These are phyloP conservation scores for Bugulina stolonifera DNA, from an alignment of 2,888 invertebrate genomes.

Conservation along the genomic window DNA sequence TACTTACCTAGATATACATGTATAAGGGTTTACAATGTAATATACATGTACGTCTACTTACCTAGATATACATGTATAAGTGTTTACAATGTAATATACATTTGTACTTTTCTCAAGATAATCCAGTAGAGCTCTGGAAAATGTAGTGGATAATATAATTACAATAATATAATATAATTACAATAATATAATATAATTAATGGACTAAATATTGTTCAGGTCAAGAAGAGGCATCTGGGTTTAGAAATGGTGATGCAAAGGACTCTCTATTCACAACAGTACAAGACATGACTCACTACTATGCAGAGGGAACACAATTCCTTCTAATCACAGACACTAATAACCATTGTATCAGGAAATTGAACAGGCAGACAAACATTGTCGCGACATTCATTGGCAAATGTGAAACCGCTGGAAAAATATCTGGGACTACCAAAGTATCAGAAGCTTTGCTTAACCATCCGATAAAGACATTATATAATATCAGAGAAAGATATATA, in stretches of 20 bases:
- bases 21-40: too few species aligned
- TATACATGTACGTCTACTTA: too few species aligned
- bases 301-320: not conserved
- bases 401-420: not conserved
- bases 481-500: not conserved
- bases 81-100: too few species aligned
- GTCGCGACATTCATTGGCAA: not conserved
- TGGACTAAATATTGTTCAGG: too few species aligned
- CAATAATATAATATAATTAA: too few species aligned
- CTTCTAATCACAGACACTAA: not conserved
- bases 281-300: not conserved
- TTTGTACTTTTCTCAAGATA: too few species aligned
- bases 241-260: not conserved
- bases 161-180: too few species aligned
- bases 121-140: too few species aligned
- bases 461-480: not conserved
- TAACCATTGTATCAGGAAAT: not conserved
- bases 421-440: not conserved
- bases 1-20: too few species aligned
- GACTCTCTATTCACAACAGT: not conserved
- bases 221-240: not conserved
- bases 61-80: too few species aligned
- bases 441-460: not conserved
- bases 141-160: too few species aligned
- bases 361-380: not conserved